phyloP scores from a whole-genome alignment of 2,797 vertebrate species.

The Melanotaenia trifasciata region DNA sequence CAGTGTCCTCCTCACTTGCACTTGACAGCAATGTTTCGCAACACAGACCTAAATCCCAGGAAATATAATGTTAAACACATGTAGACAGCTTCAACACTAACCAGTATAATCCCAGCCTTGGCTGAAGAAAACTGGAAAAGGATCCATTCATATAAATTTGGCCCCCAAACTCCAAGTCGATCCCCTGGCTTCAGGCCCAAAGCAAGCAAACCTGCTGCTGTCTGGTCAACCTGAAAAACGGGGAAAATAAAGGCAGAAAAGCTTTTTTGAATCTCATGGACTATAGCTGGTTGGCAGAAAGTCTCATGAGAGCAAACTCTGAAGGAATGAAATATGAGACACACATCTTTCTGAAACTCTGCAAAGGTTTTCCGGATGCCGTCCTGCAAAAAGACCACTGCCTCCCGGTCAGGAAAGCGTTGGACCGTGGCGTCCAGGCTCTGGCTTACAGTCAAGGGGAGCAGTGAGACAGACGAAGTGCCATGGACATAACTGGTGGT shows the following conservation, averaged over 20 bases:
- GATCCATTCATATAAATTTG: constrained; percentile 91
- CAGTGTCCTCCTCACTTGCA: constrained; percentile 10
- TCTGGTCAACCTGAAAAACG: constrained; percentile 84
- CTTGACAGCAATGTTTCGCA: not conserved
- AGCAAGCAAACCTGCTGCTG: constrained; percentile 89
- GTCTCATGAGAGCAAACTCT: not conserved
- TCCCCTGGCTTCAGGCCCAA: constrained; percentile 88
- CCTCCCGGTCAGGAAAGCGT: constrained; percentile 84
- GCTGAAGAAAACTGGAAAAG: constrained; percentile 91
- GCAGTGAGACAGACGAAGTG: constrained; percentile 65
- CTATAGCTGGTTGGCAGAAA: not conserved
- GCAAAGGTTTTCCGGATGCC: constrained; percentile 86
- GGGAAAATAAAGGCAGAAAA: not conserved
- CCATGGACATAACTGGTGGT: constrained; percentile 88
- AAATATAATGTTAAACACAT: not conserved
- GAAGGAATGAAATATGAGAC: constrained; percentile 30
- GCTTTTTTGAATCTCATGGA: not conserved
- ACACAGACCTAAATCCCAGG: not conserved
- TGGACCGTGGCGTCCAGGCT: constrained; percentile 78
- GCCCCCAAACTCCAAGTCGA: constrained; percentile 91
- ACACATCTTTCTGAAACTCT: constrained; percentile 87
- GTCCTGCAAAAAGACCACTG: constrained; percentile 82
- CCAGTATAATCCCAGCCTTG: constrained; percentile 91
- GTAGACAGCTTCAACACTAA: constrained; percentile 67
- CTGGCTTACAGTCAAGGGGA: constrained; percentile 82